These are phyloP conservation scores for Pholis gunnellus DNA, from an alignment of 2,113 vertebrate genomes.

Conservation along the genomic window DNA sequence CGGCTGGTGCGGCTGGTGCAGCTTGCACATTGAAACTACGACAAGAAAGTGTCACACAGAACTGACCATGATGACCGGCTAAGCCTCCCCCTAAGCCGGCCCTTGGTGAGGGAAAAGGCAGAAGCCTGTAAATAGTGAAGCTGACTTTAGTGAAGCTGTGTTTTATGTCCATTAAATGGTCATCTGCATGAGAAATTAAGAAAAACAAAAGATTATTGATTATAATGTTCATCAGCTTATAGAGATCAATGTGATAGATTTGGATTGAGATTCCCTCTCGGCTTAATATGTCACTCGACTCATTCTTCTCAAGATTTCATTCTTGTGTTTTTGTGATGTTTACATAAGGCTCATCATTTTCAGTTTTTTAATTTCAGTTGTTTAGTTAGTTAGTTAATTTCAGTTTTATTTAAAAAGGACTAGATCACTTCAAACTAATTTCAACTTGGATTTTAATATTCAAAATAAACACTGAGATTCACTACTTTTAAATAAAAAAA, in stretches of 20 bases:
- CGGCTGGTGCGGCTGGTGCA: too few relatives aligned
- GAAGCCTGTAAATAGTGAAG: too few relatives aligned
- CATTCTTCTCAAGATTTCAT: slow-evolving; percentile 3
- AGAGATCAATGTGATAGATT: slow-evolving; percentile 3
- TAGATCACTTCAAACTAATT: neutral
- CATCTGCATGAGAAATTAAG: too few relatives aligned
- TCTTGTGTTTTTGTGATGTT: slow-evolving; percentile 25
- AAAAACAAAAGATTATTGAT: too few relatives aligned
- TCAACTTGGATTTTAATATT: neutral
- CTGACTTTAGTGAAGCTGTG: too few relatives aligned
- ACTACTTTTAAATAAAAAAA: neutral
- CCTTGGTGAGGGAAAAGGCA: too few relatives aligned
- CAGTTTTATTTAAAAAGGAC: neutral
- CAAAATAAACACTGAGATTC: neutral
- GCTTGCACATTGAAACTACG: too few relatives aligned
- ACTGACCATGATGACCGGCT: too few relatives aligned
- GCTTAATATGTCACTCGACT: neutral
- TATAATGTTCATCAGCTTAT: too few relatives aligned
- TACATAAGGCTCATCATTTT: slow-evolving; percentile 6
- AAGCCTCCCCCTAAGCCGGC: too few relatives aligned
- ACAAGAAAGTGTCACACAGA: too few relatives aligned
- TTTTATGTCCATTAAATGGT: too few relatives aligned
- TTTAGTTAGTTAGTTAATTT: neutral
- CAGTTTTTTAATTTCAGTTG: neutral
- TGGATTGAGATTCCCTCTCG: neutral